These are phyloP conservation scores for Cebidichthys violaceus DNA, from an alignment of 2,113 vertebrate species.

Conservation along the genomic window DNA sequence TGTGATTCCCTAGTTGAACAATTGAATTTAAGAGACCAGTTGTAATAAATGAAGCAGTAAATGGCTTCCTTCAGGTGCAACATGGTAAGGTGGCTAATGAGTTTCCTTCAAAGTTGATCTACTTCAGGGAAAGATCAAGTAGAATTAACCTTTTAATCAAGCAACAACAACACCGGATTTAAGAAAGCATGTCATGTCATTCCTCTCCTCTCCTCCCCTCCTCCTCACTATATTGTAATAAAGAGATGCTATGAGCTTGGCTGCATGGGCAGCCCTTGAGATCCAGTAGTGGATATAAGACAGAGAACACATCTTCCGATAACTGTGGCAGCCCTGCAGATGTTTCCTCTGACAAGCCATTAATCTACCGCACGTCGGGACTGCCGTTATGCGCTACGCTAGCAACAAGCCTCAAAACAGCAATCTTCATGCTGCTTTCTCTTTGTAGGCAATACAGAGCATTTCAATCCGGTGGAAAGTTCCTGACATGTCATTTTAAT, in stretches of 20 bases:
- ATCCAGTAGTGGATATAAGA: constrained; percentile 42
- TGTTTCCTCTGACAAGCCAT: constrained; percentile 73
- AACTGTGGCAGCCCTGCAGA: constrained; percentile 59
- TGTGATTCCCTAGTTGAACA: constrained; percentile 7
- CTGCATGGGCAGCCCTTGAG: constrained; percentile 28
- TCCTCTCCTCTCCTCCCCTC: background rate
- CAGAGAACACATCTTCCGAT: constrained; percentile 56
- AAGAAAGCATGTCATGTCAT: background rate
- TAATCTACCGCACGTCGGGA: constrained; percentile 64
- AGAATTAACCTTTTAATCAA: constrained; percentile 64
- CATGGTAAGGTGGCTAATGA: constrained; percentile 51
- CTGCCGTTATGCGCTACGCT: constrained; percentile 35
- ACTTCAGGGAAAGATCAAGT: constrained; percentile 55
- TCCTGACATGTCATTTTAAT: constrained; percentile 28
- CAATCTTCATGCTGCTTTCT: constrained; percentile 30
- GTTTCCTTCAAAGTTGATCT: constrained; percentile 51
- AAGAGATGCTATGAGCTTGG: constrained; percentile 21
- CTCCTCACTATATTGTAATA: constrained; percentile 29
- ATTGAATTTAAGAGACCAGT: background rate
- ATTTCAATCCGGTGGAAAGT: constrained; percentile 6
- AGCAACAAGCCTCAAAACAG: constrained; percentile 41
- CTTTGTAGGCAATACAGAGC: constrained; percentile 24
- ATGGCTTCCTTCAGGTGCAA: constrained; percentile 28
- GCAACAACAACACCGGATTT: background rate
- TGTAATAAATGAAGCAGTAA: constrained; percentile 30